Conservation (phyloP, 2,113 vertebrate genomes). For the Eclectus roratus region DNA sequence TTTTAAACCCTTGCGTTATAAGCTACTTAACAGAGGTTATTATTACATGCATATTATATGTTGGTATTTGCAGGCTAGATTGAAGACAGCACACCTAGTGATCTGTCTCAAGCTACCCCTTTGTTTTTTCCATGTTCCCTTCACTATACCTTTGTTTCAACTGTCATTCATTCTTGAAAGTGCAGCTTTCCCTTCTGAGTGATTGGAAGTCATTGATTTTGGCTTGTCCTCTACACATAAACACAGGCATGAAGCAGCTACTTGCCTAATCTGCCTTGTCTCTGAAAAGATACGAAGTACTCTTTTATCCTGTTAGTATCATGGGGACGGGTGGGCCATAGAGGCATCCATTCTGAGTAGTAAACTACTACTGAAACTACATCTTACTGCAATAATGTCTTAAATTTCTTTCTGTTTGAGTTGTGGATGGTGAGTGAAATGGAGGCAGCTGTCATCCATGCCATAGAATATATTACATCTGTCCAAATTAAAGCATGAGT, state of each 20-base stretch:
- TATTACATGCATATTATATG: rapidly evolving
- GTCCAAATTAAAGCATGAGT: background rate
- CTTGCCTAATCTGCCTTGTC: background rate
- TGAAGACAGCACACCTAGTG: background rate
- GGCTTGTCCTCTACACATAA: background rate
- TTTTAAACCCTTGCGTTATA: background rate
- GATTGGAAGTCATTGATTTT: background rate
- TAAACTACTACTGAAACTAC: background rate
- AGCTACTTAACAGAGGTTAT: background rate
- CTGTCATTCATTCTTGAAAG: background rate
- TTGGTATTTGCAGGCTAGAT: background rate
- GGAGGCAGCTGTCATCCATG: background rate
- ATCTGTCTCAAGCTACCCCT: background rate
- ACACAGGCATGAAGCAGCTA: background rate
- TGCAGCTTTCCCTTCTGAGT: background rate
- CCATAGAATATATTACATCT: background rate
- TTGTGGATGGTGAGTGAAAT: background rate
- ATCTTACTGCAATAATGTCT: background rate
- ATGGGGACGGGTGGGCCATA: background rate
- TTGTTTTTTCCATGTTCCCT: background rate
- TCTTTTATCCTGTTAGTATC: too few species aligned
- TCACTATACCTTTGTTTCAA: background rate
- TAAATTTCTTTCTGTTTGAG: background rate
- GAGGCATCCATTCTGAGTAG: background rate
- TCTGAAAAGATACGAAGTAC: background rate